Evolutionary conservation across 2,888 invertebrate genomes (phyloP), one percentile per base, ranked within the genome.

Genomic region (Nezara viridula): DNA sequence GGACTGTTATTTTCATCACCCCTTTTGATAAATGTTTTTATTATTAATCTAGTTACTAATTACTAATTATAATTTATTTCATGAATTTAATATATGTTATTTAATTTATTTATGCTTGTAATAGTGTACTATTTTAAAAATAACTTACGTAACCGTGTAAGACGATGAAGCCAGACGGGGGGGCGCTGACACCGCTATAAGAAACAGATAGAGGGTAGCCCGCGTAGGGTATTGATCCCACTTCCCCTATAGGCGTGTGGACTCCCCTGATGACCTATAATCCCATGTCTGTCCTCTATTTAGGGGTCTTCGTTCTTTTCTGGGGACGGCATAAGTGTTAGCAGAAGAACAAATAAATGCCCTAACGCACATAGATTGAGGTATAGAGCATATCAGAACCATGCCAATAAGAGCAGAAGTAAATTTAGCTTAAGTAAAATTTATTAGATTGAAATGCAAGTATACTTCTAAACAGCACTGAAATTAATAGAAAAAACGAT

Each of bases 151-250:
- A 73, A 73, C 27, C 14, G 19, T 37, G 19, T 27, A 73, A 37
- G 66, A 37, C 5, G 32, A 32, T 1, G 66, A 73, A 73, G 66
- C 66, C 66, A 37, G 37, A 73, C 32, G 2, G 27, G 66, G 24
- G 66, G 66, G 32, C 66, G 66, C 66, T 73, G 66, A 73, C 66
- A 73, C 44, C 12, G 81, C 81, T 81, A 81, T 81, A 81, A 81
- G 81, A 81, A 81, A 81, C 81, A 81, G 81, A 81, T 81, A 81
- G 81, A 81, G 81, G 44, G 81, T 81, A 81, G 81, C 37, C 81
- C 24, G 44, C 44, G n/a, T 81, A 16, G 21, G 81, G 81, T 81
- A 81, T 81, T 81, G 81, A 81, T 81, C 81, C 81, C 16, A 47
- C 81, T 32, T 81, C 81, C 81, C 81, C 66, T 73, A 73, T 73